A percentile compares a stretch with the other conserved stretches of the same genome.
Conservation (phyloP, 37 sponge, comb jelly and placozoan species). For the Haliclona indistincta region DNA sequence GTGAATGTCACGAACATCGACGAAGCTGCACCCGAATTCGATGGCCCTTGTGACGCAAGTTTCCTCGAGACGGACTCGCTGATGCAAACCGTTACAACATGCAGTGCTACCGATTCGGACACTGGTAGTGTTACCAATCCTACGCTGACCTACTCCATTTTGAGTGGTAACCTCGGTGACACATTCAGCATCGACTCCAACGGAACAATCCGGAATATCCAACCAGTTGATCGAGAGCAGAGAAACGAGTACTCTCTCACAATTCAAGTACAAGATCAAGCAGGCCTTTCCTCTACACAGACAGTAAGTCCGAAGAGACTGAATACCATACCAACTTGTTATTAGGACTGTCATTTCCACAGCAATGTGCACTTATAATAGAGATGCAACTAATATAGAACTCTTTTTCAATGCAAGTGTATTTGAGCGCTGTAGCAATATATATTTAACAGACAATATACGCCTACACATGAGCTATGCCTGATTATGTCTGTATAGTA, state of each 20-base stretch:
- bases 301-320: neutral
- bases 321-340: too few species aligned
- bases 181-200: conserved; percentile 30
- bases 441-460: too few species aligned
- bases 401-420: too few species aligned
- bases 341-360: too few species aligned
- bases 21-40: conserved; percentile 52
- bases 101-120: conserved; percentile 37
- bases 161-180: conserved; percentile 26
- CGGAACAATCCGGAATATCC: conserved; percentile 24
- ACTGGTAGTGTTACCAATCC: neutral
- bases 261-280: conserved; percentile 48
- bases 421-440: too few species aligned
- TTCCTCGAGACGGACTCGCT: conserved; percentile 5
- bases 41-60: conserved; percentile 3
- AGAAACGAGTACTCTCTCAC: conserved; percentile 27
- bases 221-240: conserved; percentile 41
- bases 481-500: too few species aligned
- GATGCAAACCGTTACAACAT: conserved; percentile 9
- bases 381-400: too few species aligned
- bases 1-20: conserved; percentile 59
- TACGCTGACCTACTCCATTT: conserved; percentile 48
- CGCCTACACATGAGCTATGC: too few species aligned
- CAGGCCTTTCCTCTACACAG: conserved; percentile 9
- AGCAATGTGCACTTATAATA: too few species aligned